These are phyloP conservation scores for Pantherophis alleghaniensis DNA, from an alignment of 2,797 vertebrate species.

Conservation along the genomic window DNA sequence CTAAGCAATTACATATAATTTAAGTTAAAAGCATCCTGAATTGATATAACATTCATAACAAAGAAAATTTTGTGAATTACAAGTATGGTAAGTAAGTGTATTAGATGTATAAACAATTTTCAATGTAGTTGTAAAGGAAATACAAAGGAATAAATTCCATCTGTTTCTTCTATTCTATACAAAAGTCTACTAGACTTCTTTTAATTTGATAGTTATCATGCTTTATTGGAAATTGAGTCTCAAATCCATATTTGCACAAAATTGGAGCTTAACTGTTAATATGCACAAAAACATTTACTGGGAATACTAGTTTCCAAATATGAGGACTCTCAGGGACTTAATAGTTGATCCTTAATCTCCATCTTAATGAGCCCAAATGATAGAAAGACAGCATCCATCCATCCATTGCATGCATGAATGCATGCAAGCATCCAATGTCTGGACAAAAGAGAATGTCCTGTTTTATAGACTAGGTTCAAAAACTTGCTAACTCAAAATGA, in stretches of 20 bases:
- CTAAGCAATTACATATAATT: constrained; percentile 15
- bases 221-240: not conserved
- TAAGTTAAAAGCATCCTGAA: constrained; percentile 37
- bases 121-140: not conserved
- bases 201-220: not conserved
- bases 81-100: not conserved
- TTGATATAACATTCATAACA: not conserved
- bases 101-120: not conserved
- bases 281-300: not conserved
- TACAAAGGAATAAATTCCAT: not conserved
- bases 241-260: not conserved
- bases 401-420: not conserved
- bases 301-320: not conserved
- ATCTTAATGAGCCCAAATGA: not conserved
- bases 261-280: too few relatives aligned
- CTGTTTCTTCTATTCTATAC: not conserved
- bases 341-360: not conserved
- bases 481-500: not conserved
- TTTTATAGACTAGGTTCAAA: not conserved
- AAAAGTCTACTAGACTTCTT: not conserved
- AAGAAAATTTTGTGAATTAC: not conserved
- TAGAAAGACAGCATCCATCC: not conserved
- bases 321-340: not conserved
- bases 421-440: too few relatives aligned
- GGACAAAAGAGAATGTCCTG: not conserved